Percentiles rank a stretch among this genome's conserved stretches.
Evolutionary conservation across 2,888 invertebrate genomes (phyloP).

Genomic region (Tipula lateralis): DNA sequence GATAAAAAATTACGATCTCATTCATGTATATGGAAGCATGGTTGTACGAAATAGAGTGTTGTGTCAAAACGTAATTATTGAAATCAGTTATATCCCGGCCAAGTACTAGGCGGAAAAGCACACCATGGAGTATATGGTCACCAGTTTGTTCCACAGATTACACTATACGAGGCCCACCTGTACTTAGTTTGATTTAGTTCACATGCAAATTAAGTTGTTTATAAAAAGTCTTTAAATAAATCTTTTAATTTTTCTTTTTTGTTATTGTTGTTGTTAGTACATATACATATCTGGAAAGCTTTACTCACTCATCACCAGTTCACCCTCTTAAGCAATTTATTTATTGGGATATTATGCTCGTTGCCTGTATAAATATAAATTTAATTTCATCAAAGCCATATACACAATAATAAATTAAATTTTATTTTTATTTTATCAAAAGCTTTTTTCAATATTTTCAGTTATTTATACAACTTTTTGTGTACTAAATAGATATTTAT

Average conservation of each 20-base stretch:
- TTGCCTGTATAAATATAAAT: neutral
- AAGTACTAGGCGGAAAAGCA: too few relatives aligned
- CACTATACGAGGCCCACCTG: neutral
- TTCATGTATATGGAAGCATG: too few relatives aligned
- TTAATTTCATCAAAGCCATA: conserved; percentile 11
- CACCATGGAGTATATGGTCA: too few relatives aligned
- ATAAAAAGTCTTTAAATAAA: neutral
- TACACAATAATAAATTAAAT: neutral
- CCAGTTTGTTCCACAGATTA: neutral
- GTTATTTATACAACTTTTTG: neutral
- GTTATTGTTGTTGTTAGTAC: neutral
- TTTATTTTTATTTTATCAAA: conserved; percentile 11
- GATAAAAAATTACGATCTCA: too few relatives aligned
- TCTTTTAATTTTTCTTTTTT: neutral
- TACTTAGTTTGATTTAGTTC: neutral
- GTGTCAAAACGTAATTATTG: too few relatives aligned
- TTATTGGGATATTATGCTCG: neutral
- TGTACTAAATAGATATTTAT: neutral
- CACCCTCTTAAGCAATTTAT: neutral
- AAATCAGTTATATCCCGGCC: too few relatives aligned
- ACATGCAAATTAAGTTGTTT: neutral
- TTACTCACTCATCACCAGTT: neutral
- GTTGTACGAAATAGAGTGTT: too few relatives aligned
- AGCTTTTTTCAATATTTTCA: neutral
- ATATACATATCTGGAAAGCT: neutral